Base-by-base conservation (phyloP, 2,797 vertebrate genomes). In the Ambastaia sidthimunki region DNA sequence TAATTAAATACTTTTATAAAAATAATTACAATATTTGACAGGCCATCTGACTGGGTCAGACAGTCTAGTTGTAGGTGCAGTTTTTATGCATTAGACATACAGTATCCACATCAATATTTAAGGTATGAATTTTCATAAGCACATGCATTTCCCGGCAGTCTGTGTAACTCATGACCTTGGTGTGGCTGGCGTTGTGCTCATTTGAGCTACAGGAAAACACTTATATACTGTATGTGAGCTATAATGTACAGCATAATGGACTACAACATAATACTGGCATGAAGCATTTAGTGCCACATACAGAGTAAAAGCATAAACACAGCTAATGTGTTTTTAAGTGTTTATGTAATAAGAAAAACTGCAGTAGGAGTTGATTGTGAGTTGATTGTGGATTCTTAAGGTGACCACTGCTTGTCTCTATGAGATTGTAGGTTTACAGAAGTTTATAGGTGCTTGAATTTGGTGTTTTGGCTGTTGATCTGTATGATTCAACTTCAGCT, bases 381-480 rank as follows among this genome's bases (percentile, higher is more conserved):
- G 52, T 37, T 7, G 25, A 78, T 71, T 78, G 13, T 50, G 6
- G 15, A 70, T 15, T 4, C 25, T 76, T 2, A 31, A 23, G 48
- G n/a, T 37, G 7, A 41, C 44, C 19, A 19, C 25, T 55, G 50
- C 16, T 31, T 70, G 25, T 82, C 10, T 70, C 65, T 70, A 7
- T 65, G 60, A 55, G 21, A 37, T 31, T 82, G 28, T 48, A 77
- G 79, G 54, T 71, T 52, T 34, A 73, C 72, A 21, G 70, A 84
- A 18, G 79, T 11, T 37, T 37, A 37, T n/a, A n/a, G 31, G 80
- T 83, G 67, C 70, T 83, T 19, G 82, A 86, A 63, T 18, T 85
- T 21, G 80, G 81, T 69, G 65, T 86, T n/a, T 68, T 83, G 65
- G 74, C 81, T 54, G 80, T 82, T 28, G 28, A 28, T 4, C 28